phyloP scores from a whole-genome alignment of 2,888 invertebrate species.

The Ornithoptera priamus region DNA sequence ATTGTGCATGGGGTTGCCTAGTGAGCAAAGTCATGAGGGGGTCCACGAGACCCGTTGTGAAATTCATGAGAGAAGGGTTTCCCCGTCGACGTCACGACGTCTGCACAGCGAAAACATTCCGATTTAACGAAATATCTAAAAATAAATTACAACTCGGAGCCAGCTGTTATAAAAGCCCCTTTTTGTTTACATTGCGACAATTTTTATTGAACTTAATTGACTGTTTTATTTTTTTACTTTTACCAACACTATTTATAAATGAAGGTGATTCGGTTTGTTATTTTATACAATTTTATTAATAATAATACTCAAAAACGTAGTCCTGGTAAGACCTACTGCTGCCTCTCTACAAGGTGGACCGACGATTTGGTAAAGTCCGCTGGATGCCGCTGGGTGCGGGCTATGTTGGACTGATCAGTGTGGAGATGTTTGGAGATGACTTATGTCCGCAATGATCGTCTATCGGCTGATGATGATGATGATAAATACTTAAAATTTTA shows the following conservation, averaged over 20 bases:
- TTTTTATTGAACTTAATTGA: neutral
- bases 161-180: neutral
- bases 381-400: too few relatives aligned
- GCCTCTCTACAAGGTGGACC: too few relatives aligned
- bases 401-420: too few relatives aligned
- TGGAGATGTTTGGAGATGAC: too few relatives aligned
- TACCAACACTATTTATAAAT: neutral
- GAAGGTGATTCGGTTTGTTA: neutral
- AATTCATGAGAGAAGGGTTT: neutral
- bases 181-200: neutral
- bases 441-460: too few relatives aligned
- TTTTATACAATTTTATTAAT: neutral
- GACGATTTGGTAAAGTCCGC: too few relatives aligned
- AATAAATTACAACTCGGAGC: neutral
- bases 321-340: too few relatives aligned
- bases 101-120: neutral
- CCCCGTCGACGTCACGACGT: neutral
- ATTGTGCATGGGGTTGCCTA: neutral
- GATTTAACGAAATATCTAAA: constrained; percentile 6
- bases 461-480: too few relatives aligned
- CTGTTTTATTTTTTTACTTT: neutral
- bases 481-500: too few relatives aligned
- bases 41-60: constrained; percentile 4
- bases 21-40: neutral
- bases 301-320: neutral